These are phyloP conservation scores for Furcifer pardalis DNA, from an alignment of 2,797 vertebrate species.

Conservation along the genomic window DNA sequence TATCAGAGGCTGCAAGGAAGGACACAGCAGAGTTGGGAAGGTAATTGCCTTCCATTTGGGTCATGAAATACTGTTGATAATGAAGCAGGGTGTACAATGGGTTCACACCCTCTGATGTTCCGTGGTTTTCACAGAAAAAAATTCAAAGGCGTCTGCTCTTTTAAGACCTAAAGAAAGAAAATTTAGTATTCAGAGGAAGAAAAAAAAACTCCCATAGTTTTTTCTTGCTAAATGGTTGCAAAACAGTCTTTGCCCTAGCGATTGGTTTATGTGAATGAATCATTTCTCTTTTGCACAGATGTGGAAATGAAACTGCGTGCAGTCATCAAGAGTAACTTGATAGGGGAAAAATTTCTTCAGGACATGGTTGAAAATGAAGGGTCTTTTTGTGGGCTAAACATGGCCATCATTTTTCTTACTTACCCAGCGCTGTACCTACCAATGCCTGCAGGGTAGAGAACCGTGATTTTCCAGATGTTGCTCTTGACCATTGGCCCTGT, in stretches of 20 bases:
- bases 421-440: too few relatives aligned
- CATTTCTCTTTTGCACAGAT: background rate
- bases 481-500: too few relatives aligned
- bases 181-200: too few relatives aligned
- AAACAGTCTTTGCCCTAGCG: background rate
- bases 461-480: too few relatives aligned
- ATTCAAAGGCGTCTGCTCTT: background rate
- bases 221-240: background rate
- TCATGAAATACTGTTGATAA: conserved; percentile 58
- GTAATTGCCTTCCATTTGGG: background rate
- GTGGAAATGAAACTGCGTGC: conserved; percentile 16
- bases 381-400: too few relatives aligned
- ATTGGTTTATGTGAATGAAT: background rate
- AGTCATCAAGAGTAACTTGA: background rate
- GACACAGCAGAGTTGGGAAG: conserved; percentile 38
- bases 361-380: too few relatives aligned
- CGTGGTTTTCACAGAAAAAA: background rate
- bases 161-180: background rate
- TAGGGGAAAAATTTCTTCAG: background rate
- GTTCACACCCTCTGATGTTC: background rate
- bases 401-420: too few relatives aligned
- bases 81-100: background rate
- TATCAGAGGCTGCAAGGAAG: conserved; percentile 56
- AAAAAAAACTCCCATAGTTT: background rate
- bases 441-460: too few relatives aligned